Evolutionary conservation across 2,888 invertebrate genomes (phyloP).

Genomic region (Tachina lurida): DNA sequence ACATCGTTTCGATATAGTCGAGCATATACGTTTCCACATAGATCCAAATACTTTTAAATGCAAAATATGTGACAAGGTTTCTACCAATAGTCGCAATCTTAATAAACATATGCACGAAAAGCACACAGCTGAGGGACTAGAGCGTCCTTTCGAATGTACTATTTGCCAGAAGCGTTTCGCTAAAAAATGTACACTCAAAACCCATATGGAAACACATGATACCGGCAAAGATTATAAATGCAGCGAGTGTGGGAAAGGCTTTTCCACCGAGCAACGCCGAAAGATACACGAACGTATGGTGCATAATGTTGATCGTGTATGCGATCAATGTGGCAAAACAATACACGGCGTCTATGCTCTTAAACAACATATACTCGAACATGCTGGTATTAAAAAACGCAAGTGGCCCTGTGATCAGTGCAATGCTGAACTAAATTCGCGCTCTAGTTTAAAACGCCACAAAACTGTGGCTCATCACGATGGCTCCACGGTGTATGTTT

Average conservation of each 20-base stretch:
- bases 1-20: constrained; percentile 73
- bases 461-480: constrained; percentile 73
- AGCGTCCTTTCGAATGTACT: constrained; percentile 70
- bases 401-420: constrained; percentile 73
- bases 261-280: constrained; percentile 68
- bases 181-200: constrained; percentile 67
- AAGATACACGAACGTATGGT: constrained; percentile 72
- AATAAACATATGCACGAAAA: constrained; percentile 72
- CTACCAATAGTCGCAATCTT: constrained; percentile 70
- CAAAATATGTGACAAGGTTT: constrained; percentile 70
- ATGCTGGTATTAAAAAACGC: constrained; percentile 70
- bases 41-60: constrained; percentile 74
- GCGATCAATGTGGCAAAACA: constrained; percentile 73
- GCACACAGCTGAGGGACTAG: constrained; percentile 61
- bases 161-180: constrained; percentile 73
- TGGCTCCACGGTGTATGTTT: constrained; percentile 71
- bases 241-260: constrained; percentile 74
- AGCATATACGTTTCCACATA: constrained; percentile 73
- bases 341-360: constrained; percentile 70
- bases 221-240: constrained; percentile 73
- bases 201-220: constrained; percentile 73
- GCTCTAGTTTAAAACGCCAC: constrained; percentile 73
- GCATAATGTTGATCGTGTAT: constrained; percentile 68
- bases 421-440: constrained; percentile 72
- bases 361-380: constrained; percentile 70